phyloP scores from a whole-genome alignment of 2,888 invertebrate species.

The Diarsia mendica region DNA sequence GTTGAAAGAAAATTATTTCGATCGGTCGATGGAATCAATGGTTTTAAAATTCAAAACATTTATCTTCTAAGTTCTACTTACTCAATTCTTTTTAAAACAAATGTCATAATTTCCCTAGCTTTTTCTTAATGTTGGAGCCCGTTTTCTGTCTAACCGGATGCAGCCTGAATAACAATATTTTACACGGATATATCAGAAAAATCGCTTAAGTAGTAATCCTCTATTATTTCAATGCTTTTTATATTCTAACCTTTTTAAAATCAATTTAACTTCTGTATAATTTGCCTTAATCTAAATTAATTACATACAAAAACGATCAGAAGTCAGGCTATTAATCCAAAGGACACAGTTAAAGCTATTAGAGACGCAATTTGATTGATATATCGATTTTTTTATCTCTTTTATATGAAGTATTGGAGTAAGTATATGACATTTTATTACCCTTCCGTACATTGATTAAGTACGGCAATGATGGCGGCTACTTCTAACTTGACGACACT shows the following conservation, averaged over 20 bases:
- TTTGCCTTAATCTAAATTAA: conserved; percentile 33
- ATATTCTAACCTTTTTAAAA: conserved; percentile 14
- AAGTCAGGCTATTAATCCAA: conserved; percentile 53
- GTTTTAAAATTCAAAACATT: no score
- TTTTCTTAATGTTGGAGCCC: no score
- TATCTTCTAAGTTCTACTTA: no score
- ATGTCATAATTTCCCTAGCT: no score
- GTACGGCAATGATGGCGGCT: conserved; percentile 65
- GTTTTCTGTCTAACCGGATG: no score
- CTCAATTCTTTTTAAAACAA: no score
- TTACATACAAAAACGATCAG: conserved; percentile 42
- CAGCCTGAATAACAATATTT: no score
- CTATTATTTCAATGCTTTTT: not conserved
- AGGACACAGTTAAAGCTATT: conserved; percentile 66
- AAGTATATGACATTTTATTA: conserved; percentile 65
- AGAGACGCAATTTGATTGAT: conserved; percentile 65
- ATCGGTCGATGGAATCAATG: not conserved
- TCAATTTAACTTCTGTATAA: conserved; percentile 35
- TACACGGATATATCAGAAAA: no score
- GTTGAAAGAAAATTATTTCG: not conserved
- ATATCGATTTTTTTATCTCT: conserved; percentile 59
- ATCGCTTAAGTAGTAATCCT: no score
- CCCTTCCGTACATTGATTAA: conserved; percentile 61
- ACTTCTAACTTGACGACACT: conserved; percentile 66
- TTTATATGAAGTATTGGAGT: conserved; percentile 59